Evolutionary conservation across 2,797 vertebrate species (phyloP).

Genomic region (Hyperoplus immaculatus): DNA sequence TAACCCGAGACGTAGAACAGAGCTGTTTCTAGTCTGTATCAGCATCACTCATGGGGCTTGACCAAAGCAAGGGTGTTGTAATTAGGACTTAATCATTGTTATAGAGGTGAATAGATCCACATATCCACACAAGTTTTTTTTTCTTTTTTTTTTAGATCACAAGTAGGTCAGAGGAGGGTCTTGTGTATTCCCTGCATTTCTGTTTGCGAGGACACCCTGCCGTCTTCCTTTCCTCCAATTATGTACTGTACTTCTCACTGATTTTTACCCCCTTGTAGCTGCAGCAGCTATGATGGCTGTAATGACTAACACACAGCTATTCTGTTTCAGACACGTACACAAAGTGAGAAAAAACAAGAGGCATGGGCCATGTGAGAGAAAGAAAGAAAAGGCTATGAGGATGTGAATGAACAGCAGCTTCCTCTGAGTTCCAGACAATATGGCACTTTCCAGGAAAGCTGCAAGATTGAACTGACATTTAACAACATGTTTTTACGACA

Average conservation of each 20-base stretch:
- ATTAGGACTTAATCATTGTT: constrained; percentile 16
- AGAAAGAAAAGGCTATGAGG: constrained; percentile 44
- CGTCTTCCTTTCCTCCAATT: constrained; percentile 65
- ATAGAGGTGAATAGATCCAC: constrained; percentile 23
- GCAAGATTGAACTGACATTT: background rate
- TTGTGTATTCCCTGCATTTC: constrained; percentile 26
- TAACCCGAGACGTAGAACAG: constrained; percentile 6
- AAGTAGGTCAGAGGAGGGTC: constrained; percentile 14
- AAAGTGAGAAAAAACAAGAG: constrained; percentile 32
- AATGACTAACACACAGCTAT: constrained; percentile 65
- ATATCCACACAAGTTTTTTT: too few relatives aligned
- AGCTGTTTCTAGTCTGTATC: background rate
- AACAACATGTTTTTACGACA: constrained; percentile 22
- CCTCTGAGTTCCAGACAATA: constrained; percentile 31
- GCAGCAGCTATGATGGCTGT: background rate
- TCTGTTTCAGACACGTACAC: constrained; percentile 62
- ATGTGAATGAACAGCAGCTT: constrained; percentile 68
- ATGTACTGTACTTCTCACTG: constrained; percentile 39
- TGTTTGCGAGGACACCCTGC: constrained; percentile 50
- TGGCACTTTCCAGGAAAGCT: constrained; percentile 60
- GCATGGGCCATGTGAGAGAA: constrained; percentile 34
- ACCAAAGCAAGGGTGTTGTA: background rate
- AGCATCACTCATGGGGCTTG: background rate
- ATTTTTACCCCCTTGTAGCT: constrained; percentile 28
- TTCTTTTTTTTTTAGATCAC: constrained; percentile 45